Base-by-base conservation (phyloP, 2,113 vertebrate genomes). In the Oreocharis arfaki region DNA sequence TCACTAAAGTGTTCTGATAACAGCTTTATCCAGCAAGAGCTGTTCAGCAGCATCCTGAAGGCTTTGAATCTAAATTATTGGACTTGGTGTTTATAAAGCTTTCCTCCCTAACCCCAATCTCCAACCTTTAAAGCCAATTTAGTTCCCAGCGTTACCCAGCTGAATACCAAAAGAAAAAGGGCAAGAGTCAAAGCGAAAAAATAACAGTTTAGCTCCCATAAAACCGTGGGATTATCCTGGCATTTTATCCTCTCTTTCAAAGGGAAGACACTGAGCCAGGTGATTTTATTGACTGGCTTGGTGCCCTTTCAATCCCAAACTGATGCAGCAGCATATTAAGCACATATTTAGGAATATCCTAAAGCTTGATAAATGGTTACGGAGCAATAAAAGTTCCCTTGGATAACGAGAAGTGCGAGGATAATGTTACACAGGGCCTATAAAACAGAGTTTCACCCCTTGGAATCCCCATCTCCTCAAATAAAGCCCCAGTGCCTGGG, bases 321-420 rank as follows among this genome's bases (percentile, higher is more conserved):
- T 74, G 94, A 94, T 91, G 96, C 95, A 52, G 80, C 73, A 92
- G 79, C 15, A 6, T 55, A 96, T 92, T 93, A 96, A 97, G 68
- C 96, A 88, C 91, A 67, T 65, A 90, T 94, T 96, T 95, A 94
- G 87, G 87, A 95, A 97, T 87, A 95, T 52, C 86, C 71, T 27
- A 6, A 35, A 84, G 96, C 71, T 95, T 96, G 94, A 96, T 95
- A 97, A 97, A 94, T 44, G 82, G 53, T 89, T 91, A 89, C 16
- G 55, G 77, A 84, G 77, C 70, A 90, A 86, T 94, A 70, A 94
- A 97, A 96, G 74, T 96, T 97, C 96, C 94, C 91, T 4, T 50
- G 95, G 95, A 90, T 96, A 95, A 95, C 52, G 83, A 91, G 91
- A 97, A 96, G 55, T 78, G 76, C 91, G 97, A 98, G 53, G 95